Conservation (phyloP, 2,113 vertebrate species). For the Malurus melanocephalus region DNA sequence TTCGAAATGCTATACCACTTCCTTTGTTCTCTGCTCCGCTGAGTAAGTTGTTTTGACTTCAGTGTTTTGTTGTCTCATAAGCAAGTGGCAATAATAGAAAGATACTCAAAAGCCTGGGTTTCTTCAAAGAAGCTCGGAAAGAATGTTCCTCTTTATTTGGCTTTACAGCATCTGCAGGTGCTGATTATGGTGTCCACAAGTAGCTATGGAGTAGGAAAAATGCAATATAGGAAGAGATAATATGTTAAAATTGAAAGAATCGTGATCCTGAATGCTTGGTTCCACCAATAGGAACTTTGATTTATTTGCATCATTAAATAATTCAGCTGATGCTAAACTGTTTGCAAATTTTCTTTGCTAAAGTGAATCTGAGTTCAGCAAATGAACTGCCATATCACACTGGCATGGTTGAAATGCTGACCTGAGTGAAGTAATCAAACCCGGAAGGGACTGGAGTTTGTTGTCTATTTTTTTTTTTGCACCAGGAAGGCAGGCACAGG, state of each 20-base stretch:
- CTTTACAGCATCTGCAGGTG: neutral
- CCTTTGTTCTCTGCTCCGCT: conserved; percentile 17
- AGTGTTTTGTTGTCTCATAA: conserved; percentile 8
- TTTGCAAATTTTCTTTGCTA: neutral
- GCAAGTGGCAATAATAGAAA: neutral
- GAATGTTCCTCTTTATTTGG: neutral
- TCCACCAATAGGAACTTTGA: neutral
- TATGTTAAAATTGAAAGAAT: neutral
- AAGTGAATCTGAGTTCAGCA: neutral
- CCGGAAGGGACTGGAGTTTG: neutral
- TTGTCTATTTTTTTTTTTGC: neutral
- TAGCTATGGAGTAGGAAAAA: neutral
- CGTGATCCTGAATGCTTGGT: neutral
- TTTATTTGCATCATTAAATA: neutral
- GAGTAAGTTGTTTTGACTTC: conserved; percentile 27
- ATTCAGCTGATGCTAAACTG: neutral
- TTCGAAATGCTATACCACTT: conserved; percentile 54
- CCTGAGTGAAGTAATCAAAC: neutral
- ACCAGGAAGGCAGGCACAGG: neutral
- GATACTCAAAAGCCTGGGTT: neutral
- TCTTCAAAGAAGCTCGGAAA: neutral
- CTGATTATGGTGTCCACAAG: neutral
- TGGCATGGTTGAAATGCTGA: neutral
- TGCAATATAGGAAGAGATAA: neutral
- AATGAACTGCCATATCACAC: neutral